Evolutionary conservation across 2,113 vertebrate species (phyloP).

Genomic region (Seriola rivoliana): DNA sequence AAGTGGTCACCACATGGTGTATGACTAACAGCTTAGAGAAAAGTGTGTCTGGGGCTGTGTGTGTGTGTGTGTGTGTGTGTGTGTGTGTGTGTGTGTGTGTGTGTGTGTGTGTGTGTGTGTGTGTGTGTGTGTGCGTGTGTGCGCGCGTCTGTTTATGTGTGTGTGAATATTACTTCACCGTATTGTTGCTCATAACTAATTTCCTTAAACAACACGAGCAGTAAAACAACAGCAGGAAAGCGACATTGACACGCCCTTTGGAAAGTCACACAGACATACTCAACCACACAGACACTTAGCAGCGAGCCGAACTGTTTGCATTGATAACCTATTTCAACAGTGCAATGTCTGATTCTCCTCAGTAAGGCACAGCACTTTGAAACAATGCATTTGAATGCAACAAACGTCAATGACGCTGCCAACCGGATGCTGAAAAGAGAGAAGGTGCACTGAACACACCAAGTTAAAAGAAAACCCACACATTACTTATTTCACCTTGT

Average conservation of each 20-base stretch:
- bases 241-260: conserved; percentile 68
- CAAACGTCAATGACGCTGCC: not conserved
- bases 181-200: conserved; percentile 67
- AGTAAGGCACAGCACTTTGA: conserved; percentile 16
- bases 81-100: conserved; percentile 33
- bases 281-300: conserved; percentile 37
- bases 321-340: conserved; percentile 71
- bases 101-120: conserved; percentile 1
- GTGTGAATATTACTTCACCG: conserved; percentile 48
- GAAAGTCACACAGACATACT: conserved; percentile 59
- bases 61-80: conserved; percentile 14
- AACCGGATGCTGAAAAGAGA: not conserved
- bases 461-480: not conserved
- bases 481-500: not conserved
- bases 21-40: conserved; percentile 25
- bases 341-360: conserved; percentile 4
- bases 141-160: conserved; percentile 15
- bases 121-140: conserved; percentile 14
- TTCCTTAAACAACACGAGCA: conserved; percentile 72
- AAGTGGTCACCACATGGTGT: conserved; percentile 10
- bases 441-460: not conserved
- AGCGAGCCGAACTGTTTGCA: conserved; percentile 55
- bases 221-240: conserved; percentile 83
- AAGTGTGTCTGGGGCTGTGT: conserved; percentile 14
- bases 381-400: conserved; percentile 31